Conservation (phyloP, 2,888 invertebrate species). For the Campaea margaritaria region DNA sequence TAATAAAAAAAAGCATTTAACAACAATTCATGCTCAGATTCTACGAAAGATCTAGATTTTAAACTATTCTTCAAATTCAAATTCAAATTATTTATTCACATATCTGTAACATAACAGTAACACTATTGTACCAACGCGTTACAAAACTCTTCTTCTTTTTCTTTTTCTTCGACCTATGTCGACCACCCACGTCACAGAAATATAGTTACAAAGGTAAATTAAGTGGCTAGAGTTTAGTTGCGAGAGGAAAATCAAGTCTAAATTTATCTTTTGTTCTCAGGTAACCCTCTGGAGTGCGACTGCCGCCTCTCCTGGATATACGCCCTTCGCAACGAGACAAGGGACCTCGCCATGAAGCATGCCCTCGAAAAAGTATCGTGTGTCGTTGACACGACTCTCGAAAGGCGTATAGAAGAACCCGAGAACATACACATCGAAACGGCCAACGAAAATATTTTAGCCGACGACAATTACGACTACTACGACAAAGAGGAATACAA, state of each 20-base stretch:
- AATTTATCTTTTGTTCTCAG: slow-evolving; percentile 79
- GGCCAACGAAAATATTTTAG: slow-evolving; percentile 57
- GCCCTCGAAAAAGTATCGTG: slow-evolving; percentile 91
- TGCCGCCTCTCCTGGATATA: slow-evolving; percentile 93
- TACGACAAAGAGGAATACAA: slow-evolving; percentile 74
- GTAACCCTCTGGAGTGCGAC: slow-evolving; percentile 93
- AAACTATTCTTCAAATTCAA: too few relatives aligned
- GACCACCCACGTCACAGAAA: too few relatives aligned
- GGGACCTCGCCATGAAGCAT: slow-evolving; percentile 87
- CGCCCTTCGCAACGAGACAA: slow-evolving; percentile 90
- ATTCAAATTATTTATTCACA: too few relatives aligned
- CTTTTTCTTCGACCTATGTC: too few relatives aligned
- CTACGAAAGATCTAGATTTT: too few relatives aligned
- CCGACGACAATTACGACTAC: slow-evolving; percentile 75
- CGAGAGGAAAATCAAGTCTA: slow-evolving; percentile 1
- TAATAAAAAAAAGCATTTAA: too few relatives aligned
- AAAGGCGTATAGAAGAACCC: slow-evolving; percentile 62
- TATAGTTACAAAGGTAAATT: too few relatives aligned
- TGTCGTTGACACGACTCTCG: slow-evolving; percentile 80
- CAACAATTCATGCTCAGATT: too few relatives aligned
- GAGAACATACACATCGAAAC: slow-evolving; percentile 54
- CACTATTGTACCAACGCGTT: too few relatives aligned
- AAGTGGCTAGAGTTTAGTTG: not conserved
- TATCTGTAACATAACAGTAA: too few relatives aligned
- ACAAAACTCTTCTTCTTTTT: too few relatives aligned